These are phyloP conservation scores for Labeo calbasu DNA, from an alignment of 2,797 vertebrate species.

Conservation along the genomic window DNA sequence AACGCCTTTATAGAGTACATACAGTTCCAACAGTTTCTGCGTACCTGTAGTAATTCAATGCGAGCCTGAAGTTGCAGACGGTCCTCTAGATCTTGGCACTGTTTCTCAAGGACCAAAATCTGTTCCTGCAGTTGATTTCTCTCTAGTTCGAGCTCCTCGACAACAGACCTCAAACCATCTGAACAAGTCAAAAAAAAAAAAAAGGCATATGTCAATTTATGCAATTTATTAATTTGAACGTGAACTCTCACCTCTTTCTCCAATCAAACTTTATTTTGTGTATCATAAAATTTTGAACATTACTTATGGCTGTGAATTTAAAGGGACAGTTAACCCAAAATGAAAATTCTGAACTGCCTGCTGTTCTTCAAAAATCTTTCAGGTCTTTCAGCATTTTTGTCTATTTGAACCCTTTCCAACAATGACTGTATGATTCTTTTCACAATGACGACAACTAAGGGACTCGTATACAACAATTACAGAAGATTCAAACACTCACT, in stretches of 20 bases:
- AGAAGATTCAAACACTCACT: too few species aligned
- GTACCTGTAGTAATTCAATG: conserved; percentile 88
- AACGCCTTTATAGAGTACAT: background rate
- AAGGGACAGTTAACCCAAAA: too few species aligned
- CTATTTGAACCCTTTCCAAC: too few species aligned
- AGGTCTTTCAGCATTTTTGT: too few species aligned
- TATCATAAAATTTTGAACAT: too few species aligned
- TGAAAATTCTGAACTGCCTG: too few species aligned
- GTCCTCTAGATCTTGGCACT: conserved; percentile 87
- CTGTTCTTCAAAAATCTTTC: too few species aligned
- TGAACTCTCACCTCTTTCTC: background rate
- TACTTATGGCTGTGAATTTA: too few species aligned
- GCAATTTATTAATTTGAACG: background rate
- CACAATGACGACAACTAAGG: too few species aligned
- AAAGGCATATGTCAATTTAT: background rate
- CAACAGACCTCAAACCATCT: conserved; percentile 85
- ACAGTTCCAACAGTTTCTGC: background rate
- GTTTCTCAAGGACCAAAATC: conserved; percentile 87
- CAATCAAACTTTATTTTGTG: background rate
- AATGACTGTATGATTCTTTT: too few species aligned
- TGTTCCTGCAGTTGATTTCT: conserved; percentile 93
- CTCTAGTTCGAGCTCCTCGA: conserved; percentile 90
- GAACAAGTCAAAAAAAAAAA: background rate
- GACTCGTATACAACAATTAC: too few species aligned
- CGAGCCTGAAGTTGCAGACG: conserved; percentile 87